These are phyloP conservation scores for Monopis laevigella DNA, from an alignment of 2,888 invertebrate species.

Conservation along the genomic window DNA sequence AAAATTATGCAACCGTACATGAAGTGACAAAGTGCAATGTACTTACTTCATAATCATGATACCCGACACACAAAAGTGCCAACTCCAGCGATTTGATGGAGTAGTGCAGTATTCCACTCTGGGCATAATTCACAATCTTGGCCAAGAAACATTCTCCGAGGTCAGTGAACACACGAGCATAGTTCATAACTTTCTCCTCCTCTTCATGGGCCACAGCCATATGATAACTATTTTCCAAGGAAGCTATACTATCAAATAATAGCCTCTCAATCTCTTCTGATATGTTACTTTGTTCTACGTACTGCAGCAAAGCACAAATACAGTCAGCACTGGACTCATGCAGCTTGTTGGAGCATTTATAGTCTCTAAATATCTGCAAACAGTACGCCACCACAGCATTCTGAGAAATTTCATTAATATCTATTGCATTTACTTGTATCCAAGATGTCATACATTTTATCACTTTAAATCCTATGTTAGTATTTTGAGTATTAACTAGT, in stretches of 20 bases:
- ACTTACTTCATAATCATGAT: slow-evolving; percentile 93
- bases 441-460: slow-evolving; percentile 91
- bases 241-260: slow-evolving; percentile 82
- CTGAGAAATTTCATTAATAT: slow-evolving; percentile 76
- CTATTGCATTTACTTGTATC: slow-evolving; percentile 86
- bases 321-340: slow-evolving; percentile 94
- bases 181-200: slow-evolving; percentile 92
- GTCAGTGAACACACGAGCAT: slow-evolving; percentile 95
- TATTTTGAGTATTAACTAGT: slow-evolving; percentile 72
- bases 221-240: slow-evolving; percentile 87
- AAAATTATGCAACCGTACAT: too few relatives aligned
- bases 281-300: slow-evolving; percentile 80
- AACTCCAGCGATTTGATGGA: slow-evolving; percentile 87
- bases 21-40: slow-evolving; percentile 4
- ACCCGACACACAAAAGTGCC: slow-evolving; percentile 90
- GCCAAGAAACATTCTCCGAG: slow-evolving; percentile 90
- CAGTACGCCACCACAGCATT: slow-evolving; percentile 78
- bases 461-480: slow-evolving; percentile 76
- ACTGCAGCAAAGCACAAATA: slow-evolving; percentile 85
- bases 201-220: slow-evolving; percentile 93
- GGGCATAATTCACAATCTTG: slow-evolving; percentile 76
- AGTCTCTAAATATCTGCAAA: slow-evolving; percentile 73
- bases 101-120: slow-evolving; percentile 73
- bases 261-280: slow-evolving; percentile 79
- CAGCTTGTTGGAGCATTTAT: slow-evolving; percentile 69